Evolutionary conservation across 2,113 vertebrate species (phyloP), one percentile per base, ranked within the genome.

Genomic region (Nipponia nippon): DNA sequence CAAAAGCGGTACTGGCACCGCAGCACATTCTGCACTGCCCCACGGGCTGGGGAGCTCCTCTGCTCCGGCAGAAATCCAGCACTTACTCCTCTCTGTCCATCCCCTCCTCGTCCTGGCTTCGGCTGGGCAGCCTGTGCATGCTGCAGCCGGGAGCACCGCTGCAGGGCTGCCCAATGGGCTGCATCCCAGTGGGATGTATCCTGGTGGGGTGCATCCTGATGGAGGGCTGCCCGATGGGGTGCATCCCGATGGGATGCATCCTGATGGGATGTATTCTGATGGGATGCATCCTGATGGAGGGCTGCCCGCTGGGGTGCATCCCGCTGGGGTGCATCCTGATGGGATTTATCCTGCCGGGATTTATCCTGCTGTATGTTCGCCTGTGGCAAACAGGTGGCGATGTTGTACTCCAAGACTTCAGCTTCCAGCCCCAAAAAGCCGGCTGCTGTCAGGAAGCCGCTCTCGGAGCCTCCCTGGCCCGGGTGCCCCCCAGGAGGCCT

Each of bases 321-420:
- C 59, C 9, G 11, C 3, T 10, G n/a, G 1, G 52, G 8, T 1
- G 8, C n/a, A 16, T 50, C 62, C 70, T n/a, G 78, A 1, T 2
- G 77, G 96, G 84, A 27, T 50, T 5, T 8, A 2, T 47, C 87
- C 87, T 1, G 95, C 23, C 44, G 84, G 50, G 90, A 83, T 80
- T 38, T 20, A 1, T 72, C 67, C 65, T 16, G 94, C 90, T 97
- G 97, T 95, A 89, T 7, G 47, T 15, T 85, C 95, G 13, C 29
- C 5, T 17, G 34, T 10, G 93, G 94, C 97, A 95, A 71, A 97
- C 97, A 98, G 97, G 90, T 97, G 97, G 97, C 97, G 95, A 85
- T 98, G 89, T 97, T 98, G 97, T 75, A 90, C 97, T 97, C 97
- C 79, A 7, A 90, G 89, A 90, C 36, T 79, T 76, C 90, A 55